Percentiles rank a stretch among this genome's conserved stretches.
Evolutionary conservation across 1,140 invertebrate genomes (phyloP).

Genomic region (Sweltsa coloradensis): DNA sequence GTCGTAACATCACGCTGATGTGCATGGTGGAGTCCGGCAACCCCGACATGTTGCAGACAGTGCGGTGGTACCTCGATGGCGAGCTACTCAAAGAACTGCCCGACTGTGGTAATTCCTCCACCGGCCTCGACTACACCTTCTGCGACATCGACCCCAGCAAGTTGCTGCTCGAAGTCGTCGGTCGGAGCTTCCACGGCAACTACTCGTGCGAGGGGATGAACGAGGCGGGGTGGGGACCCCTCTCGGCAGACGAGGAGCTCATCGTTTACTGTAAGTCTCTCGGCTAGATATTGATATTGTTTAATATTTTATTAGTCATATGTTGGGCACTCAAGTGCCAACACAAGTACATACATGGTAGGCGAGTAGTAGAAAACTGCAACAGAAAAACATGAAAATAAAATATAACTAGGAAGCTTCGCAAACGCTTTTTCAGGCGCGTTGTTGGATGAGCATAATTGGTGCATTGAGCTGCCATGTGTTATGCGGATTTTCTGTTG

Average conservation of each 20-base stretch:
- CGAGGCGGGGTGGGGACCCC: conserved; percentile 68
- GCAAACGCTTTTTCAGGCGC: no score
- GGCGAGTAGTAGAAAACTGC: no score
- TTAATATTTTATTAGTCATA: no score
- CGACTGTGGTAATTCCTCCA: conserved; percentile 53
- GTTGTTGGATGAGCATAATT: no score
- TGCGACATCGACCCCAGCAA: conserved; percentile 77
- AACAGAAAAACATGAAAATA: no score
- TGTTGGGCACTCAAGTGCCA: no score
- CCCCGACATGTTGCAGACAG: conserved; percentile 38
- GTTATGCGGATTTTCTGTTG: no score
- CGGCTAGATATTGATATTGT: no score
- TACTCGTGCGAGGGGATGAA: conserved; percentile 82
- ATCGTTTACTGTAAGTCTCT: conserved; percentile 65
- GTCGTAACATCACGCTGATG: conserved; percentile 64
- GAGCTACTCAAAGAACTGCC: conserved; percentile 72
- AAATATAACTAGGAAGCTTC: no score
- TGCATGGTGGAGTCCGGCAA: conserved; percentile 65
- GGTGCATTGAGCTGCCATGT: no score
- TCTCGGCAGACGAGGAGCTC: conserved; percentile 57
- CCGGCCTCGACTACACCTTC: conserved; percentile 32
- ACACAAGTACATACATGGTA: no score
- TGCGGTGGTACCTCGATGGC: conserved; percentile 68
- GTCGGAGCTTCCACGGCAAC: conserved; percentile 77
- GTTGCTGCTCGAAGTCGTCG: conserved; percentile 66